Evolutionary conservation across 2,888 invertebrate species (phyloP), one percentile per base, ranked within the genome.

Genomic region (Hyppa rectilinea): DNA sequence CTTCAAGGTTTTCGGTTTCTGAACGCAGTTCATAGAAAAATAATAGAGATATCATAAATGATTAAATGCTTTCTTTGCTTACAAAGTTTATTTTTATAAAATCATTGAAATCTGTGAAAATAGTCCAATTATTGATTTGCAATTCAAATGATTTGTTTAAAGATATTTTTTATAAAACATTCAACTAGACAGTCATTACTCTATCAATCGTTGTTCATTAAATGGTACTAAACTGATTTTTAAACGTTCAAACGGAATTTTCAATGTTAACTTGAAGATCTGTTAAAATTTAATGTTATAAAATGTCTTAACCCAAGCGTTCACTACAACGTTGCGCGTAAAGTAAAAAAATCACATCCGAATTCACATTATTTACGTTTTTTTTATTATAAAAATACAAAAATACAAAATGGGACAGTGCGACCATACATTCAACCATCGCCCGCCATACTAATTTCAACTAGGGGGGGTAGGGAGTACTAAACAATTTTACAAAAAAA

Each of bases 401-500:
- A 95, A 95, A 95, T 95, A 95, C 95, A 95, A 95, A 95, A 95
- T 93, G 95, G 95, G 95, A 95, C 95, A 95, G 94, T 93, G 95
- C 94, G 92, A 94, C 91, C 87, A 85, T 88, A 90, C 89, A 92
- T 87, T 90, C 93, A 93, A 92, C 90, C 93, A 91, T 91, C 92
- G 92, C 92, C 90, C 90, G 92, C 88, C 88, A 89, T 85, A 87
- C 83, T 81, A 86, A 83, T 88, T 87, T 89, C 90, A 90, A 87
- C 91, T 90, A 92, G 89, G 90, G 90, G 36, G 91, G 92, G 87
- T 90, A 91, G 92, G 93, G 94, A 93, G 91, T 92, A 92, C 93
- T 88, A 93, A 92, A 92, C 89, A 89, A 92, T 90, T 89, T 89
- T 85, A 87, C 78, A 86, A 81, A 92, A 91, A 93, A 92, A 88